Percentiles rank a stretch among this genome's conserved stretches.
These are phyloP conservation scores for Coelinius sp. DNA, from an alignment of 2,888 invertebrate genomes.

Conservation along the genomic window DNA sequence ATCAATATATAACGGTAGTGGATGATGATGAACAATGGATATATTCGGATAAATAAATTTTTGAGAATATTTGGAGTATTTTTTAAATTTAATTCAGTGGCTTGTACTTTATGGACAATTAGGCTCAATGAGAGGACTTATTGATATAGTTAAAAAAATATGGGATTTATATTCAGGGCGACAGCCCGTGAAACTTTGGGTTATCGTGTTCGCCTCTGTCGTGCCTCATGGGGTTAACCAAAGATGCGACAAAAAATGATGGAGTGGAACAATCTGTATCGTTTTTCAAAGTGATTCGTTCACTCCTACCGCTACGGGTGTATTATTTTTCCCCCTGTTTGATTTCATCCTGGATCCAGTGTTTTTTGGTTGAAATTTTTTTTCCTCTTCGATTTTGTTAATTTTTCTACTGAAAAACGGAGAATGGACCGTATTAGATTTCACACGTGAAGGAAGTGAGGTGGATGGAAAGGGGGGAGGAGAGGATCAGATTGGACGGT, in stretches of 20 bases:
- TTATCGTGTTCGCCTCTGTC: slow-evolving; percentile 62
- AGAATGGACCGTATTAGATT: slow-evolving; percentile 58
- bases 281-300: slow-evolving; percentile 63
- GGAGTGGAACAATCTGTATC: slow-evolving; percentile 53
- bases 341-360: too few relatives aligned
- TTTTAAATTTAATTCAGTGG: too few relatives aligned
- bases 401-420: slow-evolving; percentile 39
- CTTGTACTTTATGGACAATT: not conserved
- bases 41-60: not conserved
- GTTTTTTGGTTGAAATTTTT: slow-evolving; percentile 1
- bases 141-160: slow-evolving; percentile 55
- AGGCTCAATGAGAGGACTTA: not conserved
- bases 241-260: slow-evolving; percentile 34
- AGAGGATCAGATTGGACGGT: slow-evolving; percentile 63
- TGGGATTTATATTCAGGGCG: slow-evolving; percentile 65
- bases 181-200: slow-evolving; percentile 66
- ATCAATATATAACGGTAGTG: slow-evolving; percentile 26
- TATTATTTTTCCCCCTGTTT: slow-evolving; percentile 33
- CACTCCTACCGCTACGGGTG: slow-evolving; percentile 37
- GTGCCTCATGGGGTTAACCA: slow-evolving; percentile 32
- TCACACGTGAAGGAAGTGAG: slow-evolving; percentile 53
- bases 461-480: slow-evolving; percentile 36
- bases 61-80: not conserved
- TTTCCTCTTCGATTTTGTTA: slow-evolving; percentile 27
- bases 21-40: not conserved